Percentiles rank a stretch among this genome's conserved stretches.
Evolutionary conservation across 2,888 invertebrate genomes (phyloP).

Genomic region (Tetramorium bicarinatum): DNA sequence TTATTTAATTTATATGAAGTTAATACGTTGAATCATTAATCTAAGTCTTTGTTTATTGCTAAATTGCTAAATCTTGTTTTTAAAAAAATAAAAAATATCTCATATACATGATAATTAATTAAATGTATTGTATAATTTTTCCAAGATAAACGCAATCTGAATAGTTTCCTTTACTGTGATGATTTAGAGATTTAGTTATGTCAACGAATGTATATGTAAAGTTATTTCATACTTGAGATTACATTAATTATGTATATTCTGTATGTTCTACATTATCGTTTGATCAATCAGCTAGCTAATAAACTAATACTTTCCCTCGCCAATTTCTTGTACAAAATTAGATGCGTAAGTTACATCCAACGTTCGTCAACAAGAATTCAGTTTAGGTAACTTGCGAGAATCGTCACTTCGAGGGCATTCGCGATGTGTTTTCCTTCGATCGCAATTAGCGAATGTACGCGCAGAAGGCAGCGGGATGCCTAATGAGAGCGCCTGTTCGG

Average conservation of each 20-base stretch:
- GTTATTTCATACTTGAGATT: not conserved
- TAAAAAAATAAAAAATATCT: not conserved
- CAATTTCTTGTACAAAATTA: constrained; percentile 9
- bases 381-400: constrained; percentile 10
- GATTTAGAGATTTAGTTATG: not conserved
- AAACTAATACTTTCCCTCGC: not conserved
- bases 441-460: constrained; percentile 36
- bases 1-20: not conserved
- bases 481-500: constrained; percentile 35
- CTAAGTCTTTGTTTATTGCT: not conserved
- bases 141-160: not conserved
- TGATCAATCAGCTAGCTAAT: not conserved
- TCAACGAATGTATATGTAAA: not conserved
- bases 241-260: not conserved
- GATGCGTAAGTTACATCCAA: not conserved
- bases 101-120: not conserved
- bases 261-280: not conserved
- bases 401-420: not conserved
- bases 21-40: not conserved
- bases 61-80: not conserved
- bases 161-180: not conserved
- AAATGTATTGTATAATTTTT: not conserved
- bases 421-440: constrained; percentile 34
- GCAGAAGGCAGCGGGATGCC: constrained; percentile 26
- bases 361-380: not conserved